A percentile compares a stretch with the other conserved stretches of the same genome.
Evolutionary conservation across 2,888 invertebrate species (phyloP).

Genomic region (Theodoxus fluviatilis): DNA sequence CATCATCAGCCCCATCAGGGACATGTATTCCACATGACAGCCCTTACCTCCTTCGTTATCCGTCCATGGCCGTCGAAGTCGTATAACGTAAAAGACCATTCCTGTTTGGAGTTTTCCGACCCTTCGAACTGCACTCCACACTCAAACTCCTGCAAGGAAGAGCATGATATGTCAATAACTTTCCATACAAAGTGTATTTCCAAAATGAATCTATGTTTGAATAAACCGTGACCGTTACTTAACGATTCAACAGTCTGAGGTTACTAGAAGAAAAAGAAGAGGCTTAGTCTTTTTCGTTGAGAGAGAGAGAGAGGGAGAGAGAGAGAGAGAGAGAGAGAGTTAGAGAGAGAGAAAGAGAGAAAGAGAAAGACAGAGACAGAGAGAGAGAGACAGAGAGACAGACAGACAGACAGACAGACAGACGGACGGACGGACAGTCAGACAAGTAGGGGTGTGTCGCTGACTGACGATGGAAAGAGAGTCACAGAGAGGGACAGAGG

Average conservation of each 20-base stretch:
- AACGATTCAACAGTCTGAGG: not conserved
- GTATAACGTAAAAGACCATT: conserved; percentile 83
- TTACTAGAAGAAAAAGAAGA: too few species aligned
- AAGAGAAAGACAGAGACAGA: not conserved
- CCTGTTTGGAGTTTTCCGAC: conserved; percentile 63
- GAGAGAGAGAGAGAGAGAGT: not conserved
- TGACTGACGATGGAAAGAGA: too few species aligned
- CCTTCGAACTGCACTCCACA: conserved; percentile 87
- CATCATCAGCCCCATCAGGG: not conserved
- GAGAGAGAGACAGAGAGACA: conserved; percentile 5
- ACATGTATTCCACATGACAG: not conserved
- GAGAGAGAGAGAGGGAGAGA: not conserved
- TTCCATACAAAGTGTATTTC: not conserved
- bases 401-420: not conserved
- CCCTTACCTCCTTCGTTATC: conserved; percentile 86
- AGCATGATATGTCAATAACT: conserved; percentile 5
- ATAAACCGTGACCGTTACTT: not conserved
- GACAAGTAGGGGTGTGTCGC: too few species aligned
- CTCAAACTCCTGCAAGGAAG: conserved; percentile 77
- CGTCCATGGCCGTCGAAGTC: conserved; percentile 91
- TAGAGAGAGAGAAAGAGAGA: not conserved
- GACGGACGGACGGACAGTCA: not conserved
- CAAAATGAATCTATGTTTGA: not conserved
- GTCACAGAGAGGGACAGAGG: not conserved
- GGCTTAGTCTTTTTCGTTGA: too few species aligned